Conservation (phyloP, 2,797 vertebrate species). For the Eremophila alpestris region DNA sequence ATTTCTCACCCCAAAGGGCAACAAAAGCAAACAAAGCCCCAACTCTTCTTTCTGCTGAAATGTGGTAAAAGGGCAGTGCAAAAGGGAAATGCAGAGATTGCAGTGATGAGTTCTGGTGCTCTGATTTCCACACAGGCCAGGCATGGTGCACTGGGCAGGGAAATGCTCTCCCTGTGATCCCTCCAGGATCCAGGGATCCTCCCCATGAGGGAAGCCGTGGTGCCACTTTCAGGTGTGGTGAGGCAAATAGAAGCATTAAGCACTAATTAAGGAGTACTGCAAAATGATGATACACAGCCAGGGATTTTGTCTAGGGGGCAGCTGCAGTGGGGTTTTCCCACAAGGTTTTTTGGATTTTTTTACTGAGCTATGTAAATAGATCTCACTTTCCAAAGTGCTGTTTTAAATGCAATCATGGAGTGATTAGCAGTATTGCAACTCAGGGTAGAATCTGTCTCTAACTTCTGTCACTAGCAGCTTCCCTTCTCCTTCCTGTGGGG, state of each 20-base stretch:
- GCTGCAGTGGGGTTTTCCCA: background rate
- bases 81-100: background rate
- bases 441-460: background rate
- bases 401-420: background rate
- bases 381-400: background rate
- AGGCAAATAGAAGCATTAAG: background rate
- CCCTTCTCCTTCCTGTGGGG: background rate
- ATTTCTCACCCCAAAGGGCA: background rate
- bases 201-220: background rate
- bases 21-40: background rate
- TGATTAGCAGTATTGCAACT: background rate
- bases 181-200: background rate
- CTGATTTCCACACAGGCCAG: background rate
- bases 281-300: background rate
- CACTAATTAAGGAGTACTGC: background rate
- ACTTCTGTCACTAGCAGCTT: background rate
- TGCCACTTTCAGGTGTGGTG: background rate
- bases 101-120: background rate
- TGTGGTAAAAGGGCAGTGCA: fast-evolving
- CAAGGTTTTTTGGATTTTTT: background rate
- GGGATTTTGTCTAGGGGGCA: background rate
- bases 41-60: background rate
- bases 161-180: background rate
- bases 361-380: background rate
- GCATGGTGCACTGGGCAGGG: background rate